Evolutionary conservation across 2,113 vertebrate genomes (phyloP), one percentile per base, ranked within the genome.

Genomic region (Lepisosteus oculatus): DNA sequence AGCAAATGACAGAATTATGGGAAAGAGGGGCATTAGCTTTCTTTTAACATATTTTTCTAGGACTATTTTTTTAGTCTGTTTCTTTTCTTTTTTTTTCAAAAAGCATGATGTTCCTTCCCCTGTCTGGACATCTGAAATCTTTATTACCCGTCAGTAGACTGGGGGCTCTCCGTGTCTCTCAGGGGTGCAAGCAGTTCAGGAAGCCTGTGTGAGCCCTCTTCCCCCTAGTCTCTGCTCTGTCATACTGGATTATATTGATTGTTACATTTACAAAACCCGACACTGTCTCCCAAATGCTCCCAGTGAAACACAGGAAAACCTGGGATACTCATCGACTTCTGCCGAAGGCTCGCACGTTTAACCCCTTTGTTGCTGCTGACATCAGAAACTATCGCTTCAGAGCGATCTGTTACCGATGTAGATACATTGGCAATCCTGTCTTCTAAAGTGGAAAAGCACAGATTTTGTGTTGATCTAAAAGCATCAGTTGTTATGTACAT

Each of bases 81-180:
- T 51, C 47, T 51, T 51, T 9, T 51, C 47, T 51, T 51, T 51
- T 51, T 65, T 11, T 44, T 45, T 65, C 17, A 15, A 8, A 63
- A 4, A 9, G 61, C 8, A 29, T 63, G 61, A 17, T 65, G 74
- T 81, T 78, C 85, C 73, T 71, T 74, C 61, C 67, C 59, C 66
- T 74, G 65, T 81, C 43, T 12, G 62, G 79, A 87, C 86, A 90
- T 90, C 88, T 90, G 89, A 88, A 86, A 88, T 86, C 81, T 87
- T 86, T 86, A 90, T 88, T 84, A 88, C 71, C 57, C 64, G 43
- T 43, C 64, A 0, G 55, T 72, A 59, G 67, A 69, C 41, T 51
- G 51, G 68, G 67, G 71, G 70, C 72, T 56, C 71, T 67, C 72
- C 68, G 71, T 63, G 71, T 67, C 64, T 69, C 74, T 83, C 71